These are phyloP conservation scores for Fundulus diaphanus DNA, from an alignment of 2,797 vertebrate species.

Conservation along the genomic window DNA sequence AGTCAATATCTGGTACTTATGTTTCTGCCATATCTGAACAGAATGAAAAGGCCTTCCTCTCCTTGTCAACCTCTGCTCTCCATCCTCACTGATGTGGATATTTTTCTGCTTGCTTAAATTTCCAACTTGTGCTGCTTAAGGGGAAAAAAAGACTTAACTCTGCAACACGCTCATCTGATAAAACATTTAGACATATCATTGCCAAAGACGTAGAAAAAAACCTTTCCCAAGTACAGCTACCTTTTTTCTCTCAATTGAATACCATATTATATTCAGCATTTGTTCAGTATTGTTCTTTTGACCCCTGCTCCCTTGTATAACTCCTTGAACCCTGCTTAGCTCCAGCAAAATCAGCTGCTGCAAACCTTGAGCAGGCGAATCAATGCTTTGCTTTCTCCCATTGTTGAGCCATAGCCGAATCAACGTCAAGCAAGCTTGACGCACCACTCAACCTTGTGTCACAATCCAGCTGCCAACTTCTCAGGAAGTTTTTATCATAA, in stretches of 20 bases:
- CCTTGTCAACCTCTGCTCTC: conserved; percentile 54
- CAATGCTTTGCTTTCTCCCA: conserved; percentile 40
- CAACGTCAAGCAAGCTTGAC: conserved; percentile 39
- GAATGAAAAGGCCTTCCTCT: conserved; percentile 51
- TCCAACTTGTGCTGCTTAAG: conserved; percentile 29
- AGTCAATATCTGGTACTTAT: conserved; percentile 56
- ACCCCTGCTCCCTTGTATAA: conserved; percentile 36
- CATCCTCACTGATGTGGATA: conserved; percentile 59
- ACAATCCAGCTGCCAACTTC: conserved; percentile 21
- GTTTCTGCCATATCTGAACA: conserved; percentile 34
- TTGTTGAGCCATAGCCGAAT: conserved; percentile 63
- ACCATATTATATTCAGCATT: conserved; percentile 31
- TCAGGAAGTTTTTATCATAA: conserved; percentile 21
- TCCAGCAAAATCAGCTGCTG: conserved; percentile 31
- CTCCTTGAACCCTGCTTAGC: conserved; percentile 8
- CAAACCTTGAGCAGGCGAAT: conserved; percentile 56
- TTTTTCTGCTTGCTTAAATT: conserved; percentile 48
- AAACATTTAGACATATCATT: conserved; percentile 11
- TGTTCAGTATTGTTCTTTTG: conserved; percentile 41
- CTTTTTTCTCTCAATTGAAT: conserved; percentile 23
- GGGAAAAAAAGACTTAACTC: conserved; percentile 2
- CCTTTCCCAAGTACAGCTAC: neutral
- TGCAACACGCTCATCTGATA: conserved; percentile 1
- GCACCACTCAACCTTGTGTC: conserved; percentile 34
- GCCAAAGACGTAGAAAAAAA: conserved; percentile 19